phyloP scores from a whole-genome alignment of 2,113 vertebrate genomes.

The Parus major region DNA sequence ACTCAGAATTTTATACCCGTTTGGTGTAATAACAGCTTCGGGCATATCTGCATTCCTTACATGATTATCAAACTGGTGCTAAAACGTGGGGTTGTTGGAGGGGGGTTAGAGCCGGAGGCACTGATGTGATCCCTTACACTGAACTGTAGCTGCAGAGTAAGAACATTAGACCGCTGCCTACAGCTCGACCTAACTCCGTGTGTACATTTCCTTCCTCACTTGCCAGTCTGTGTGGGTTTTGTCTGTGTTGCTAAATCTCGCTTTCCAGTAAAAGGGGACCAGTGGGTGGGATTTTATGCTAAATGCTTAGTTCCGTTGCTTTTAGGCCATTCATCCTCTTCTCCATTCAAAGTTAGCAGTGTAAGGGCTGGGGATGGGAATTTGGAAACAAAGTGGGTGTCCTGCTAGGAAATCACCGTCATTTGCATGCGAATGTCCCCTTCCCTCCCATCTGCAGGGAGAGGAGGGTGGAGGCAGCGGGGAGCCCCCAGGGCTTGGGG shows the following conservation, averaged over 20 bases:
- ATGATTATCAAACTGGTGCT: background rate
- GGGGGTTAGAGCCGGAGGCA: background rate
- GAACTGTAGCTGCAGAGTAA: background rate
- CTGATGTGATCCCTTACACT: background rate
- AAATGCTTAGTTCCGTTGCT: background rate
- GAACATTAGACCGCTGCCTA: background rate
- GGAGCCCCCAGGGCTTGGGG: background rate
- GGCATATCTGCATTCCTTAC: background rate
- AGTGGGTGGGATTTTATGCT: background rate
- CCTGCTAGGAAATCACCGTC: background rate
- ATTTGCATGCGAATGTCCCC: slow-evolving; percentile 32
- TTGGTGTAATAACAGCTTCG: background rate
- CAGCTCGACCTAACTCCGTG: fast-evolving
- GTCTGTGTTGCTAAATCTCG: background rate
- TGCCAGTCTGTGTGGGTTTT: background rate
- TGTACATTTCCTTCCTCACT: background rate
- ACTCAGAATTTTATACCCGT: background rate
- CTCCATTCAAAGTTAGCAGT: background rate
- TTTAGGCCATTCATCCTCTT: slow-evolving; percentile 19
- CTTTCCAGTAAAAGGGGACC: background rate
- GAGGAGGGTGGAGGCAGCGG: background rate
- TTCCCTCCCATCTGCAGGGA: background rate
- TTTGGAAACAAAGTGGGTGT: slow-evolving; percentile 41
- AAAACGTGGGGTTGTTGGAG: background rate
- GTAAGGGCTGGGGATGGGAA: background rate